Evolutionary conservation across 2,797 vertebrate genomes (phyloP).

Genomic region (Galagoides demidoff): DNA sequence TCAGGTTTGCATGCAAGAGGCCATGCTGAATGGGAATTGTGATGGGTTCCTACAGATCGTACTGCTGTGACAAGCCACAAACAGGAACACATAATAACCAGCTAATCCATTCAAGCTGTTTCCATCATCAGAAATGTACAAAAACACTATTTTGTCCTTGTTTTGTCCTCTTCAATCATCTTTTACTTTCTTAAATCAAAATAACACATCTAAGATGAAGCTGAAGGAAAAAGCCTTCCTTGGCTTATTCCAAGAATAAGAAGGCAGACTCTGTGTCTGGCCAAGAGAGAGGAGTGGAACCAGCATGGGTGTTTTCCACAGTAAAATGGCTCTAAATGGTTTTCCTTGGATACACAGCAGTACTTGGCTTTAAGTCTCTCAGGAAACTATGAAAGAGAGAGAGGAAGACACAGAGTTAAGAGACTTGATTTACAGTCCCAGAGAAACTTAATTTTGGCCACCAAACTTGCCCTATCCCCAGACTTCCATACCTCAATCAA

Average conservation of each 20-base stretch:
- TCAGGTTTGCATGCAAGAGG: constrained; percentile 27
- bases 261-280: constrained; percentile 63
- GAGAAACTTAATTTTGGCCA: constrained; percentile 49
- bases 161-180: constrained; percentile 54
- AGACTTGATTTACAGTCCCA: neutral
- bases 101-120: constrained; percentile 73
- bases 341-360: constrained; percentile 75
- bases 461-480: neutral
- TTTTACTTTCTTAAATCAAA: constrained; percentile 57
- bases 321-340: constrained; percentile 70
- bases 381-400: constrained; percentile 66
- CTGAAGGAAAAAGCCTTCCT: constrained; percentile 37
- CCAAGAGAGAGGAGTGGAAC: constrained; percentile 45
- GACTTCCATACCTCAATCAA: neutral
- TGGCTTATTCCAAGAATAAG: constrained; percentile 34
- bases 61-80: constrained; percentile 49
- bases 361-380: constrained; percentile 63
- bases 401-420: constrained; percentile 36
- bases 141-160: constrained; percentile 17
- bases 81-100: constrained; percentile 53
- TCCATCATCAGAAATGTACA: constrained; percentile 49
- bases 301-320: constrained; percentile 54
- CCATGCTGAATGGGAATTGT: neutral
- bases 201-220: constrained; percentile 50
- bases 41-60: neutral